phyloP scores from a whole-genome alignment of 2,888 invertebrate species.

The Dermolepida albohirtum region DNA sequence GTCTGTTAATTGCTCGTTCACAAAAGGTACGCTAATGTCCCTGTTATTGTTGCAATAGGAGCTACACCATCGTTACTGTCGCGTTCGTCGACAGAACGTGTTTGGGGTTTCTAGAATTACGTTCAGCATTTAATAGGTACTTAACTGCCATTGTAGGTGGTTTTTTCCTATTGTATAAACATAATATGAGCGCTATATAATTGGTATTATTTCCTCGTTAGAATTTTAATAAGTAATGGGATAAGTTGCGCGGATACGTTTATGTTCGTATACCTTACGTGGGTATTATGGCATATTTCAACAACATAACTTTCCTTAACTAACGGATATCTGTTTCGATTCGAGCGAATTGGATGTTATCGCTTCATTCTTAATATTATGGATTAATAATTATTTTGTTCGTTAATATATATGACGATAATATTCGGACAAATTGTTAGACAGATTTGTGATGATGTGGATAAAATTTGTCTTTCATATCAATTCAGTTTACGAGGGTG shows the following conservation, averaged over 20 bases:
- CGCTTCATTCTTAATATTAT: too few species aligned
- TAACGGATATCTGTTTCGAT: too few species aligned
- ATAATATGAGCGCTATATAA: slow-evolving; percentile 4
- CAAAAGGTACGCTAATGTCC: slow-evolving; percentile 23
- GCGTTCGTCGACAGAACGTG: slow-evolving; percentile 16
- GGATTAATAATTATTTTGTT: too few species aligned
- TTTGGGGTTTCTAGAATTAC: slow-evolving; percentile 16
- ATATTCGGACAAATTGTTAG: too few species aligned
- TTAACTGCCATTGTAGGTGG: slow-evolving; percentile 1
- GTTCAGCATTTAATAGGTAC: slow-evolving; percentile 17
- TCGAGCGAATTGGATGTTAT: too few species aligned
- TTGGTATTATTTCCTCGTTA: slow-evolving; percentile 16
- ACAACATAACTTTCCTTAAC: slow-evolving; percentile 1
- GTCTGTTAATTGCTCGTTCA: slow-evolving; percentile 7
- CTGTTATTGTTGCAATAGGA: slow-evolving; percentile 4
- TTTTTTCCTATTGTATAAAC: slow-evolving; percentile 23
- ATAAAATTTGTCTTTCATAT: too few species aligned
- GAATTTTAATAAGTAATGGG: slow-evolving; percentile 14
- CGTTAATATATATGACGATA: too few species aligned
- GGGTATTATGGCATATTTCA: slow-evolving; percentile 11
- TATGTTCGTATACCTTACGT: slow-evolving; percentile 7
- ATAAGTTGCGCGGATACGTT: background rate
- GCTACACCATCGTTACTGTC: background rate
- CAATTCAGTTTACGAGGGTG: too few species aligned
- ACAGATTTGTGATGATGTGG: too few species aligned